Conservation (phyloP, 2,113 vertebrate genomes). For the Nyctibius bracteatus region DNA sequence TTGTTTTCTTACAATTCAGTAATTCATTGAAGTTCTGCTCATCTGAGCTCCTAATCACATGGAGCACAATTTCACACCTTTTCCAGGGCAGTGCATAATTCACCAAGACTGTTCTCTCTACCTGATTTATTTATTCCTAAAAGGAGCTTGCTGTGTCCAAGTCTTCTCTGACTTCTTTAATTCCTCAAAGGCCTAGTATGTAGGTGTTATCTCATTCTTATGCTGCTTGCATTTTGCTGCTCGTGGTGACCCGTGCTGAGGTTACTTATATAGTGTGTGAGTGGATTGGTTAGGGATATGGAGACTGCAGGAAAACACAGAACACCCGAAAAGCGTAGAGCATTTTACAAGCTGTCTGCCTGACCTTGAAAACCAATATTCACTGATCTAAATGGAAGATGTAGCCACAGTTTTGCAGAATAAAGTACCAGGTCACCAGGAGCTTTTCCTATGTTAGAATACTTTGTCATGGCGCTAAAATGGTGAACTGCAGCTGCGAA, state of each 20-base stretch:
- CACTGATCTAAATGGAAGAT: neutral
- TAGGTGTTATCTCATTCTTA: neutral
- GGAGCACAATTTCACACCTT: neutral
- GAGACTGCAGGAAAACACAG: neutral
- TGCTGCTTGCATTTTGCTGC: neutral
- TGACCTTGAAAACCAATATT: slow-evolving; percentile 3
- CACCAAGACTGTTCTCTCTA: neutral
- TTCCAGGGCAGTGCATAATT: neutral
- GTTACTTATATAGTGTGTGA: neutral
- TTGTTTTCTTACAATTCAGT: neutral
- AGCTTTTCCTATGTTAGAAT: neutral
- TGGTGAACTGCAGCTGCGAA: neutral
- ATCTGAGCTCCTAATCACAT: neutral
- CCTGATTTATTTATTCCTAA: neutral
- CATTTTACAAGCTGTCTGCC: neutral
- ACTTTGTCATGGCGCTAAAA: neutral
- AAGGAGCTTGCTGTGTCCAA: neutral
- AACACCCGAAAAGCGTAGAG: neutral
- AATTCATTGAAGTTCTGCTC: neutral
- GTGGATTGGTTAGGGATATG: neutral
- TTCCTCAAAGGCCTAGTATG: neutral
- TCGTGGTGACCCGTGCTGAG: neutral
- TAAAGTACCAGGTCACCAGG: neutral
- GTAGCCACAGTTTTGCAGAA: neutral
- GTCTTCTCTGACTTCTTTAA: neutral